These are phyloP conservation scores for Heteronetta atricapilla DNA, from an alignment of 2,113 vertebrate genomes.

Conservation along the genomic window DNA sequence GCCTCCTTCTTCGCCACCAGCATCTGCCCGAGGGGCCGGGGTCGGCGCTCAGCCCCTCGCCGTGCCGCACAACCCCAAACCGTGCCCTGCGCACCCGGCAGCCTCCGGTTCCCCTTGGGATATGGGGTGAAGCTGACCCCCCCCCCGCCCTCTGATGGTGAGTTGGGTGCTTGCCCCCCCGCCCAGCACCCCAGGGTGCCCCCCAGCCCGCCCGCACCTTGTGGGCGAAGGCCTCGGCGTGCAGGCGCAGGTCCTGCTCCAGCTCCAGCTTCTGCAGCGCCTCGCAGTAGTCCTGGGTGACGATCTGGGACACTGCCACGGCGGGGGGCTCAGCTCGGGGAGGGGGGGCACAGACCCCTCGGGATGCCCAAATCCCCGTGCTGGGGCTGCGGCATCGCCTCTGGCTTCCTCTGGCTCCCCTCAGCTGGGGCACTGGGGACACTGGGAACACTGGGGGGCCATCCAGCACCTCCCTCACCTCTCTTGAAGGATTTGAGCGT, in stretches of 20 bases:
- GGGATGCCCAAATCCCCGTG: rapidly evolving
- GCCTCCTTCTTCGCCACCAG: conserved; percentile 69
- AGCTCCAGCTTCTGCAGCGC: conserved; percentile 79
- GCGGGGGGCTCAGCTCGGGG: background rate
- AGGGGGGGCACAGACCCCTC: too few species aligned
- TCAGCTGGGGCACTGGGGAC: background rate
- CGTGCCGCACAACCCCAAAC: background rate
- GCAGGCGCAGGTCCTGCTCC: conserved; percentile 79
- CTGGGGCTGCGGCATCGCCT: rapidly evolving
- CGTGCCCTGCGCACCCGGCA: background rate
- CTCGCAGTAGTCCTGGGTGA: conserved; percentile 79
- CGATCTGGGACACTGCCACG: conserved; percentile 75
- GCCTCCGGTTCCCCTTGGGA: background rate
- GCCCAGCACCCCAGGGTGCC: background rate
- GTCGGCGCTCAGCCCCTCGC: too few species aligned
- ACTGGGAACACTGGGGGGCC: background rate
- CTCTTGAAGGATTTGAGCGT: conserved; percentile 78
- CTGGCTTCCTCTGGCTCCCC: background rate
- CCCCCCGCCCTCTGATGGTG: rapidly evolving
- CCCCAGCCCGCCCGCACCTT: conserved; percentile 59
- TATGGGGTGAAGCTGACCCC: background rate
- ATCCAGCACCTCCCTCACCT: conserved; percentile 56
- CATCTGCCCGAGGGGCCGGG: conserved; percentile 55
- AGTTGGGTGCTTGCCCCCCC: rapidly evolving
- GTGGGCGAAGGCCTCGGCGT: conserved; percentile 79